These are phyloP conservation scores for Laticauda colubrina DNA, from an alignment of 2,113 vertebrate species.

Conservation along the genomic window DNA sequence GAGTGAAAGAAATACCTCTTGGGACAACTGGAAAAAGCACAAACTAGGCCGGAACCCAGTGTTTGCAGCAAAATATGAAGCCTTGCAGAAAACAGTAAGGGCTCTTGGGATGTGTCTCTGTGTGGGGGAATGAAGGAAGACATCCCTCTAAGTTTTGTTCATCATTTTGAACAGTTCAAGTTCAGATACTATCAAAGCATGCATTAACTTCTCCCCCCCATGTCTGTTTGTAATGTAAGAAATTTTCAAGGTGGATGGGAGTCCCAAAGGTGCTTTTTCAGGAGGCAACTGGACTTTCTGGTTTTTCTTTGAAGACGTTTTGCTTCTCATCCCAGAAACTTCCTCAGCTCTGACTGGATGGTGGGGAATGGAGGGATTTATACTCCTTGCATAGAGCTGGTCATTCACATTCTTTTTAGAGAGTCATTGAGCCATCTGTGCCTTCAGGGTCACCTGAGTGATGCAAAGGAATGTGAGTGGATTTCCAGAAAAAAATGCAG, in stretches of 20 bases:
- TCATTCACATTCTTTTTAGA: too few relatives aligned
- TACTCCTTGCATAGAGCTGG: too few relatives aligned
- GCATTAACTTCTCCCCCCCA: neutral
- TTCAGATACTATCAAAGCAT: neutral
- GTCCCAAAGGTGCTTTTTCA: too few relatives aligned
- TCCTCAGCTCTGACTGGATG: too few relatives aligned
- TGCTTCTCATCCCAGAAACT: too few relatives aligned
- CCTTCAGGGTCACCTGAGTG: too few relatives aligned
- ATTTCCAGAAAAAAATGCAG: too few relatives aligned
- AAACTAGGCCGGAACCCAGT: rapidly evolving
- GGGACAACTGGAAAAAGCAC: neutral
- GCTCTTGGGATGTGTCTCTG: neutral
- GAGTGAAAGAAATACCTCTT: rapidly evolving
- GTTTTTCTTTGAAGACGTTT: too few relatives aligned
- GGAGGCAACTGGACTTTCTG: too few relatives aligned
- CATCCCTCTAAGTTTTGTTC: neutral
- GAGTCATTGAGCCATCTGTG: too few relatives aligned
- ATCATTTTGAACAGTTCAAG: neutral
- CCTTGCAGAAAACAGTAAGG: neutral
- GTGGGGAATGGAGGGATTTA: too few relatives aligned
- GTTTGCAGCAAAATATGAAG: neutral
- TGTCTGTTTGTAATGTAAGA: neutral
- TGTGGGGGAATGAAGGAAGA: neutral
- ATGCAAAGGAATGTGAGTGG: too few relatives aligned
- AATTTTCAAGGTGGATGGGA: neutral